Evolutionary conservation across 2,113 vertebrate species (phyloP).

Genomic region (Picathartes gymnocephalus): DNA sequence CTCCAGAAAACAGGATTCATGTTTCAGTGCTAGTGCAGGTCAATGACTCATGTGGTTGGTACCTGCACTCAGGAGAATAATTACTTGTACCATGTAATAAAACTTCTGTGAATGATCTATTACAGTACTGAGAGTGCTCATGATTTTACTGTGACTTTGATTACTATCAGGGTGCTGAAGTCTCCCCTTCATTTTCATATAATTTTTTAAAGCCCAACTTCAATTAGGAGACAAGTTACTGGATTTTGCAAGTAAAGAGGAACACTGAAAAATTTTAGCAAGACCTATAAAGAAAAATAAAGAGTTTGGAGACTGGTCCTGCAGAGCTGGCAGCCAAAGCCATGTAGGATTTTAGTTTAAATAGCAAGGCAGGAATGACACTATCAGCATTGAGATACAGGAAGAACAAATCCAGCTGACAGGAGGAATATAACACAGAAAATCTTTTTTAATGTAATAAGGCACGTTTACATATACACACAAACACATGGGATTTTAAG

Average conservation of each 20-base stretch:
- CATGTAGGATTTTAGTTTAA: background rate
- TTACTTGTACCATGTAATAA: background rate
- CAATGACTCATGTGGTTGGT: background rate
- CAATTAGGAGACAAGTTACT: background rate
- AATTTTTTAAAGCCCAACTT: background rate
- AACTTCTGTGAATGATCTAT: background rate
- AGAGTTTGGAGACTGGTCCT: background rate
- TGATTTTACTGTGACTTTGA: background rate
- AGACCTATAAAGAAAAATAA: background rate
- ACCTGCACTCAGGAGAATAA: background rate
- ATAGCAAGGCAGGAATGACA: background rate
- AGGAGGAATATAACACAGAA: background rate
- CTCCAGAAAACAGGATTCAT: background rate
- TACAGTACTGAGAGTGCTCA: background rate
- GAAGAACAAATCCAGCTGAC: background rate
- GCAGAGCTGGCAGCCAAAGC: background rate
- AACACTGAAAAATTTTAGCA: background rate
- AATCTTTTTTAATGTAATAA: background rate
- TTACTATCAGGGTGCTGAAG: background rate
- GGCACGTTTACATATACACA: fast-evolving
- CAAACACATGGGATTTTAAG: background rate
- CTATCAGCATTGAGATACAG: background rate
- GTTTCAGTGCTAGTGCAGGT: background rate
- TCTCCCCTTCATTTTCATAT: background rate
- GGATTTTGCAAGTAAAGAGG: background rate